Base-by-base conservation (phyloP, 2,113 vertebrate species). In the Hydrolagus affinis region DNA sequence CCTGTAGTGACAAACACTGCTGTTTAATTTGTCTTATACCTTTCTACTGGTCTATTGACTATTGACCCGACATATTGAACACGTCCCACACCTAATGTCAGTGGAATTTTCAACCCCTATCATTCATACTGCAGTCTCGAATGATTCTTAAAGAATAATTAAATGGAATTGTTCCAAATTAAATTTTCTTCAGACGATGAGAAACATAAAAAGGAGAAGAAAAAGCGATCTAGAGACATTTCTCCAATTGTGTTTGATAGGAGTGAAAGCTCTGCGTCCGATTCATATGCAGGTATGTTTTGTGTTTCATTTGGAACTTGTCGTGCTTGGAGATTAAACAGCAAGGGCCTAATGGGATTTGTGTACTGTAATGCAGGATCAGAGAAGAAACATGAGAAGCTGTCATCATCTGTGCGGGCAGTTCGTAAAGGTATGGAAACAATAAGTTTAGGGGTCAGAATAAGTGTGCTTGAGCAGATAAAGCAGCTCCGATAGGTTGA, bases 381-480 rank as follows among this genome's bases (percentile, higher is more conserved):
- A 87, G 96, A 97, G 94, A 98, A 98, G 95, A 98, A 98, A 92
- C 95, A 95, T 88, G 98, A 99, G 91, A 99, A 99, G 94, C 94
- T 99, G 92, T 95, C 98, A 56, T 99, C 98, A 71, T 99, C 98
- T 11, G 97, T 99, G 89, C 94, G 97, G 93, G 98, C 97, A 87
- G 97, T 99, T 89, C 95, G 97, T 89, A 98, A 98, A 96, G 97
- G 97, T 93, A 95, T 95, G 85, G 85, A 71, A 72, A 64, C 70
- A 11, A 85, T 10, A 28, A 73, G 68, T 14, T 72, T 85, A 44
- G 85, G 59, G 85, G 69, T 85, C 57, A 85, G 23, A 56, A 72
- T 72, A 74, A 64, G 62, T 68, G 78, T 83, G 78, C 62, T 83
- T 44, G 44, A 44, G 44, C 44, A 44, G 44, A 62, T 32, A 30